Evolutionary conservation across 2,888 invertebrate genomes (phyloP).

Genomic region (Chironomus riparius): DNA sequence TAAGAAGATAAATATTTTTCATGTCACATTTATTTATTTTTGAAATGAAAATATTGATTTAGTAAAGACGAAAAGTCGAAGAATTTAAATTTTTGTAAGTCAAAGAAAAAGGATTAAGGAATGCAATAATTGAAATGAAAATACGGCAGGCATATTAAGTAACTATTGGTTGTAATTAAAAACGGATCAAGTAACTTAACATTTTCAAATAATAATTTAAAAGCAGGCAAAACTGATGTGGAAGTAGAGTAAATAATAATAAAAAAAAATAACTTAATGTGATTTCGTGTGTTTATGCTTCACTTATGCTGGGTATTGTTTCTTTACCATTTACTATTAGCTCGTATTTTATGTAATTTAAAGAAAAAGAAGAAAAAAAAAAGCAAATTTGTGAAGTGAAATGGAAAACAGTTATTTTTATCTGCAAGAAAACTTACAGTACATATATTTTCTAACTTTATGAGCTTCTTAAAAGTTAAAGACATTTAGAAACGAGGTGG

Average conservation of each 20-base stretch:
- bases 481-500: no score
- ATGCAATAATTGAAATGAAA: not conserved
- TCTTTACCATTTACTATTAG: not conserved
- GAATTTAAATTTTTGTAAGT: not conserved
- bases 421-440: not conserved
- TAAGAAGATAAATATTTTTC: no score
- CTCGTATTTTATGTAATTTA: not conserved
- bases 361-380: not conserved
- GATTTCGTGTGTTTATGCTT: slow-evolving; percentile 23
- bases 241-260: not conserved
- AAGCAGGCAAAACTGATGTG: not conserved
- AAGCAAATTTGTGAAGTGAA: not conserved
- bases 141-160: slow-evolving; percentile 17
- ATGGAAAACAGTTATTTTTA: not conserved
- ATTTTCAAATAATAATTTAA: not conserved
- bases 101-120: not conserved
- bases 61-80: not conserved
- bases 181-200: not conserved
- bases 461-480: not conserved
- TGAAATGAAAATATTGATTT: no score
- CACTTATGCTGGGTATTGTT: not conserved
- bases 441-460: not conserved
- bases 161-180: slow-evolving; percentile 18
- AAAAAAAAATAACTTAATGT: slow-evolving; percentile 13
- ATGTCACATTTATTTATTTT: no score